phyloP scores from a whole-genome alignment of 2,888 invertebrate genomes.

The Athrips mouffetella region DNA sequence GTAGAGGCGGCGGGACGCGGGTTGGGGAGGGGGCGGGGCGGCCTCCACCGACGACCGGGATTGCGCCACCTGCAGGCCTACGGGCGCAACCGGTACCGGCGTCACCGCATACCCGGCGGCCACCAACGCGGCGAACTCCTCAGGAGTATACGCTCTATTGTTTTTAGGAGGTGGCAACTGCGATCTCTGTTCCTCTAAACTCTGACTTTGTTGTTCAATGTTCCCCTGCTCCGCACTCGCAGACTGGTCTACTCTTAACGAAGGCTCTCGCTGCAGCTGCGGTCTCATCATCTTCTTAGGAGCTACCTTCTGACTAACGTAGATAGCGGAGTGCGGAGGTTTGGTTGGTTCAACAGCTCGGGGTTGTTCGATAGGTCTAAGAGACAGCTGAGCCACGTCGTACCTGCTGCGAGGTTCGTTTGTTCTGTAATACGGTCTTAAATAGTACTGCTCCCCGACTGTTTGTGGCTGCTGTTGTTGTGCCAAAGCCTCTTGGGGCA shows the following conservation, averaged over 20 bases:
- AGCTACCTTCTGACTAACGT: constrained; percentile 60
- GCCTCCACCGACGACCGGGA: constrained; percentile 57
- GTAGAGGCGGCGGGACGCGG: constrained; percentile 39
- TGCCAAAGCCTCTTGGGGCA: constrained; percentile 39
- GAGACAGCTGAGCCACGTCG: constrained; percentile 40
- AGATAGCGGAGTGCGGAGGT: constrained; percentile 65
- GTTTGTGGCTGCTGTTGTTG: constrained; percentile 49
- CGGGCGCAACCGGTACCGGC: constrained; percentile 63
- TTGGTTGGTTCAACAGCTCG: constrained; percentile 49
- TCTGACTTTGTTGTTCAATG: constrained; percentile 52
- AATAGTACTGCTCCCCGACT: constrained; percentile 58
- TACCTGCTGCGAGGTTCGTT: constrained; percentile 58
- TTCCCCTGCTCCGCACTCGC: constrained; percentile 40
- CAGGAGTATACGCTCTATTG: constrained; percentile 72
- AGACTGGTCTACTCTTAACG: constrained; percentile 32
- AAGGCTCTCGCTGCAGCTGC: constrained; percentile 33
- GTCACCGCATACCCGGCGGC: constrained; percentile 74
- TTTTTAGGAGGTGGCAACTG: constrained; percentile 72
- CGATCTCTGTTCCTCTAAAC: constrained; percentile 56
- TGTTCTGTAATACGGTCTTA: constrained; percentile 57
- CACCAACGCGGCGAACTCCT: constrained; percentile 69
- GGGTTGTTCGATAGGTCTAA: constrained; percentile 27
- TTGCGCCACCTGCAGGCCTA: constrained; percentile 51
- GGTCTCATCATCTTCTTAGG: constrained; percentile 51
- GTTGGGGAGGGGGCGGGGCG: constrained; percentile 35